Evolutionary conservation across 2,888 invertebrate genomes (phyloP).

Genomic region (Ochlodes sylvanus): DNA sequence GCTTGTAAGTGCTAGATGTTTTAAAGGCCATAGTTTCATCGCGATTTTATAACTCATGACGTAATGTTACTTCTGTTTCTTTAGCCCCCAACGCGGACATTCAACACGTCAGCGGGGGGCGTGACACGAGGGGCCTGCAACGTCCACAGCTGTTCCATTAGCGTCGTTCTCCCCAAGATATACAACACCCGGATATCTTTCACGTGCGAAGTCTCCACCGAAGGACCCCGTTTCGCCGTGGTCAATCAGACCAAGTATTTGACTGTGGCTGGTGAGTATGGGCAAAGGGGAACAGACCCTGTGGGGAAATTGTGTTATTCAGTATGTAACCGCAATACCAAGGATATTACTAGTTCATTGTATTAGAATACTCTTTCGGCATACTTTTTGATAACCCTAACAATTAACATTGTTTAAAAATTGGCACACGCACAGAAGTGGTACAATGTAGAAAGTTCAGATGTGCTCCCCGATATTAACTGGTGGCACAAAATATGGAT

Average conservation of each 20-base stretch:
- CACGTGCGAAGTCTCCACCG: constrained; percentile 77
- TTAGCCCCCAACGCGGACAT: constrained; percentile 72
- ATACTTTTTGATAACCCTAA: too few species aligned
- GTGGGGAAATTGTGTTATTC: too few species aligned
- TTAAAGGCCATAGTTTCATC: too few species aligned
- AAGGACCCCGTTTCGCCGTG: constrained; percentile 76
- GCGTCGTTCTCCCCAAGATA: constrained; percentile 63
- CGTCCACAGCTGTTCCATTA: constrained; percentile 68
- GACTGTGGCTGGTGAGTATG: constrained; percentile 69
- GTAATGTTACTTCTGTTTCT: constrained; percentile 19
- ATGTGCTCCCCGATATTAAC: too few species aligned
- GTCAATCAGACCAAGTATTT: constrained; percentile 76
- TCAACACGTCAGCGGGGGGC: constrained; percentile 67
- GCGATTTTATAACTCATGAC: background rate
- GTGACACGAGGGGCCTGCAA: constrained; percentile 66
- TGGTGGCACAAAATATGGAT: too few species aligned
- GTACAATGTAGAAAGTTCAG: too few species aligned
- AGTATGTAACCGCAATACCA: too few species aligned
- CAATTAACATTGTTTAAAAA: too few species aligned
- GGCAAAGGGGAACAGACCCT: background rate
- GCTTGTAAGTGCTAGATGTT: too few species aligned
- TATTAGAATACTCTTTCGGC: too few species aligned
- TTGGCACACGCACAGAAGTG: too few species aligned
- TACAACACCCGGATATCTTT: constrained; percentile 70
- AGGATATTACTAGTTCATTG: too few species aligned